phyloP scores from a whole-genome alignment of 2,113 vertebrate species.

The Cervus canadensis region DNA sequence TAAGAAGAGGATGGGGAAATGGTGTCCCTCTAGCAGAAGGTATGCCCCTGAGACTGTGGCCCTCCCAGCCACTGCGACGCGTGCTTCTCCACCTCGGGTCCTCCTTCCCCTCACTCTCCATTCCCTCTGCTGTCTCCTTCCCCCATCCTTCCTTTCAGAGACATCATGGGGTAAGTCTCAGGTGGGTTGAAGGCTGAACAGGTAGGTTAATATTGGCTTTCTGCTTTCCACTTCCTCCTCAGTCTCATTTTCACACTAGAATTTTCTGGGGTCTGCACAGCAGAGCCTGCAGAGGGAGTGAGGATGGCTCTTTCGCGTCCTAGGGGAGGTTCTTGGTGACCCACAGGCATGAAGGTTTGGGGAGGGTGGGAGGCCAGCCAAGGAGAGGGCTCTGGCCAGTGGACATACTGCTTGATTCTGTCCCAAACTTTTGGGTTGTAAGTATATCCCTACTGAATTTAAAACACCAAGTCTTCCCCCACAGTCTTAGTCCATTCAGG shows the following conservation, averaged over 20 bases:
- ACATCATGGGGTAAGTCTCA: not conserved
- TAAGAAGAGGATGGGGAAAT: not conserved
- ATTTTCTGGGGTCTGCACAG: not conserved
- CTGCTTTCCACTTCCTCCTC: not conserved
- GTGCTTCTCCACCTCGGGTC: accelerated
- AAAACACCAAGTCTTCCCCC: not conserved
- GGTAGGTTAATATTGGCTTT: not conserved
- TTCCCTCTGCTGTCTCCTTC: not conserved
- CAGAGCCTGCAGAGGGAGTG: not conserved
- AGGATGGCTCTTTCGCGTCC: not conserved
- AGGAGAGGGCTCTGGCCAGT: not conserved
- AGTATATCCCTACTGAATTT: not conserved
- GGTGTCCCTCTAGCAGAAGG: accelerated
- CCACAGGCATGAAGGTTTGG: not conserved
- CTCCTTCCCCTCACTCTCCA: no score
- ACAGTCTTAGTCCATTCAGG: not conserved
- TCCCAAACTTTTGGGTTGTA: not conserved
- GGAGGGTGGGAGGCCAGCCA: not conserved
- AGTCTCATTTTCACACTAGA: not conserved
- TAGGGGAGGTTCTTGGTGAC: not conserved
- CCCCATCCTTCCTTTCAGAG: not conserved
- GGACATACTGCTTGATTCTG: not conserved
- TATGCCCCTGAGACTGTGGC: accelerated
- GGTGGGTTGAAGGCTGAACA: not conserved
- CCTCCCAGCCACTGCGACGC: accelerated